Base-by-base conservation (phyloP, 2,888 invertebrate species). In the Mactromeris polynyma region DNA sequence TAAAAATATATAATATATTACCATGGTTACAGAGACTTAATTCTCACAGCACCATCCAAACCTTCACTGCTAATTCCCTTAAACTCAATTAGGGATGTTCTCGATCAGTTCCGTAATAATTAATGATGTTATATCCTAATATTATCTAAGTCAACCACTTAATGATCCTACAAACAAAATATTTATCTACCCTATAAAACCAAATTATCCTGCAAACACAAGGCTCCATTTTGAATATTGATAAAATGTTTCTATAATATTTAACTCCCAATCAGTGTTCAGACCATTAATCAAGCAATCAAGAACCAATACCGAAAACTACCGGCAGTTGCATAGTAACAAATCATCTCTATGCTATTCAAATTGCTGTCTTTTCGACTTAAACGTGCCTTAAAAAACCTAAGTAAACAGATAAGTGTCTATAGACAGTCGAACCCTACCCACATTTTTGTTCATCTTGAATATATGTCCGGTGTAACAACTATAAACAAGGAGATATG, bases 311-410 rank as follows among this genome's bases (percentile, higher is more conserved):
- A 73, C 73, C 73, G 0, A 19, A 73, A 14, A 31, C 73, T 73
- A 26, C 19, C 4, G 11, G 36, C 21, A 14, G 73, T 73, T 73
- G 73, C 73, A 73, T 36, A 73, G 73, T 19, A 33, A 73, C 73
- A 36, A 73, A 73, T 73, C 26, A 73, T 73, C 73, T 33, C 0
- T 9, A 69, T 31, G 33, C 14, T 9, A 69, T 69, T 33, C 69
- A 69, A 69, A 73, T 73, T 73, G 73, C 58, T 26, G 58, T 64
- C 58, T 64, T 46, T 46, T 64, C 58, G 11, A 64, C 58, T 64
- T 26, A 26, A 64, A 64, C n/a, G 3, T 64, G 26, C 58, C n/a
- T 9, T 9, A 26, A 21, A 21, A 64, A 64, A n/a, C n/a, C 58
- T 26, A 26, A 26, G 9, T 64, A 26, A 26, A 26, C 0, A 3